Evolutionary conservation across 2,888 invertebrate genomes (phyloP).

Genomic region (Cistogaster globosa): DNA sequence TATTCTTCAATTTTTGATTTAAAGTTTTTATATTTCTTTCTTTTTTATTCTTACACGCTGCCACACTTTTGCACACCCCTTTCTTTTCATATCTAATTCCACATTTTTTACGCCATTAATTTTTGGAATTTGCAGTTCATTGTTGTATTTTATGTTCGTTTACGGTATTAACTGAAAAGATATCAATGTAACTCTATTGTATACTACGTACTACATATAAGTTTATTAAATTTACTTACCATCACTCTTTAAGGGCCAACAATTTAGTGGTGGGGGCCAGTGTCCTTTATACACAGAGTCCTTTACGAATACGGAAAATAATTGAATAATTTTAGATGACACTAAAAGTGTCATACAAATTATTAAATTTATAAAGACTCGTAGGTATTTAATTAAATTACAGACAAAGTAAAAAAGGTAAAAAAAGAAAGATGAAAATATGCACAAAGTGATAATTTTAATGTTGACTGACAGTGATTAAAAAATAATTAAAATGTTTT

Average conservation of each 20-base stretch:
- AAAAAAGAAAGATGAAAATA: neutral
- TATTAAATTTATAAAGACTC: slow-evolving; percentile 28
- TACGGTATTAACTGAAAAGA: slow-evolving; percentile 32
- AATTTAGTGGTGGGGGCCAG: slow-evolving; percentile 24
- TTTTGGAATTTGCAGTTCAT: slow-evolving; percentile 55
- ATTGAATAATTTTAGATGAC: slow-evolving; percentile 39
- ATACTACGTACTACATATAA: neutral
- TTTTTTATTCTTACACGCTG: neutral
- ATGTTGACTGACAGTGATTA: neutral
- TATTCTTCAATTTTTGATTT: slow-evolving; percentile 15
- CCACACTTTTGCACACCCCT: slow-evolving; percentile 5
- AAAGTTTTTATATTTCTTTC: slow-evolving; percentile 12
- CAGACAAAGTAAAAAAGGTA: neutral
- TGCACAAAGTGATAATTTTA: neutral
- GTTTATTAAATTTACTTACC: slow-evolving; percentile 21
- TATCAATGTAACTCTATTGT: slow-evolving; percentile 29
- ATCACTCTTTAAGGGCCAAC: slow-evolving; percentile 25
- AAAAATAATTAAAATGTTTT: neutral
- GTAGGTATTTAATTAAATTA: slow-evolving; percentile 24
- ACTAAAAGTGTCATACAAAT: slow-evolving; percentile 37
- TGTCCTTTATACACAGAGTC: neutral
- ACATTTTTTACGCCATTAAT: slow-evolving; percentile 61
- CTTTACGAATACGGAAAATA: slow-evolving; percentile 28
- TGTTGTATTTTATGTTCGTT: slow-evolving; percentile 44
- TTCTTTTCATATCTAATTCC: slow-evolving; percentile 33